Percentiles rank a stretch among this genome's conserved stretches.
Evolutionary conservation across 2,113 vertebrate species (phyloP).

Genomic region (Sciurus niger): DNA sequence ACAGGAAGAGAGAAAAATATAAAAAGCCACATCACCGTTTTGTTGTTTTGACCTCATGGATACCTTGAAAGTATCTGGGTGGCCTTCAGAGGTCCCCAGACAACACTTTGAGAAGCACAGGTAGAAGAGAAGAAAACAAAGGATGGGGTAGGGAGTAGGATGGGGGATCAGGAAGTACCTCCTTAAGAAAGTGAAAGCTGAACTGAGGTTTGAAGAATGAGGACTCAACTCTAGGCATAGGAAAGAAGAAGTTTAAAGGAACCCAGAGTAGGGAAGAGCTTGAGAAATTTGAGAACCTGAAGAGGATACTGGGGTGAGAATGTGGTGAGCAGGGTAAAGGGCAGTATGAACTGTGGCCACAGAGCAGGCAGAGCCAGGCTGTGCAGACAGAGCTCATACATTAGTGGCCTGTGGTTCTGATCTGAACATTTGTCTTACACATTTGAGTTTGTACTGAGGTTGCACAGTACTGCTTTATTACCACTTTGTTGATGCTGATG

Average conservation of each 20-base stretch:
- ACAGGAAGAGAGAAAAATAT: background rate
- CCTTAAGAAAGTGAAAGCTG: background rate
- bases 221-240: background rate
- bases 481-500: background rate
- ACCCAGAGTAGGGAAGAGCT: background rate
- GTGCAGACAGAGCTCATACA: background rate
- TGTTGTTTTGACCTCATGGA: background rate
- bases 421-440: slow-evolving; percentile 35
- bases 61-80: background rate
- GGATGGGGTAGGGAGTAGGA: fast-evolving
- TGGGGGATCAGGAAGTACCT: background rate
- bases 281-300: background rate
- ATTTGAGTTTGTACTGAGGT: background rate
- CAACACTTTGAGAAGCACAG: background rate
- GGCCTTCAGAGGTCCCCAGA: fast-evolving
- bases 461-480: background rate
- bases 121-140: background rate
- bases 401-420: background rate
- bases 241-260: background rate
- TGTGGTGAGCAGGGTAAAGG: background rate
- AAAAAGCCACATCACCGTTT: background rate
- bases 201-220: background rate
- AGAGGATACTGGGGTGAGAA: background rate
- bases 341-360: background rate
- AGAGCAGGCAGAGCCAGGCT: background rate